Conservation (phyloP, 2,113 vertebrate genomes). For the Podarcis raffonei region DNA sequence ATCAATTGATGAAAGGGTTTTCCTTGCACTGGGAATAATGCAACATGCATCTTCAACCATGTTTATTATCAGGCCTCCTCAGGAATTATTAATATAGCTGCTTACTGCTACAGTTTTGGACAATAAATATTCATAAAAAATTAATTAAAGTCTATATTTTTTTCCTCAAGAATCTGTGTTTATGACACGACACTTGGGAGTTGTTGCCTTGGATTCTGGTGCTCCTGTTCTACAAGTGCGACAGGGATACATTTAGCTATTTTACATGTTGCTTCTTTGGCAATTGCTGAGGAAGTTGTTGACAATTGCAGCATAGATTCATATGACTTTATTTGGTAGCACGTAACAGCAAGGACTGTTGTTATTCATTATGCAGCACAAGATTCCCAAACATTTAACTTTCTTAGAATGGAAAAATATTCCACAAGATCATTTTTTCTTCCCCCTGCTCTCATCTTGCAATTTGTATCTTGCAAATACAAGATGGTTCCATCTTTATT, state of each 20-base stretch:
- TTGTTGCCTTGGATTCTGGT: constrained; percentile 47
- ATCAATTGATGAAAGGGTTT: constrained; percentile 37
- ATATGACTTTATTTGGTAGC: not conserved
- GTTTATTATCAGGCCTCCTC: constrained; percentile 14
- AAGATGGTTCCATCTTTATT: not conserved
- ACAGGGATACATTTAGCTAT: constrained; percentile 32
- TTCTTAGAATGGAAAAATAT: not conserved
- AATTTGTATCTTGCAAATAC: not conserved
- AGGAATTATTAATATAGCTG: constrained; percentile 37
- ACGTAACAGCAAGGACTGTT: not conserved
- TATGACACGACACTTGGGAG: not conserved
- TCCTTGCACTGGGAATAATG: not conserved
- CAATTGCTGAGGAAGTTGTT: not conserved
- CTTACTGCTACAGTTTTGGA: constrained; percentile 32
- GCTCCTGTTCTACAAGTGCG: constrained; percentile 25
- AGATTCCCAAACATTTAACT: not conserved
- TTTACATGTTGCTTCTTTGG: constrained; percentile 42
- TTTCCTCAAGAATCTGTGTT: not conserved
- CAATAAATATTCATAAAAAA: constrained; percentile 52
- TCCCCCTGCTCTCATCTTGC: not conserved
- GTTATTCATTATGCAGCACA: not conserved
- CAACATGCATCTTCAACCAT: not conserved
- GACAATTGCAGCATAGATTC: not conserved
- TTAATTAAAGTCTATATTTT: constrained; percentile 20
- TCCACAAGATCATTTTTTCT: not conserved